These are phyloP conservation scores for Heteropelma amictum DNA, from an alignment of 2,888 invertebrate genomes.

Conservation along the genomic window DNA sequence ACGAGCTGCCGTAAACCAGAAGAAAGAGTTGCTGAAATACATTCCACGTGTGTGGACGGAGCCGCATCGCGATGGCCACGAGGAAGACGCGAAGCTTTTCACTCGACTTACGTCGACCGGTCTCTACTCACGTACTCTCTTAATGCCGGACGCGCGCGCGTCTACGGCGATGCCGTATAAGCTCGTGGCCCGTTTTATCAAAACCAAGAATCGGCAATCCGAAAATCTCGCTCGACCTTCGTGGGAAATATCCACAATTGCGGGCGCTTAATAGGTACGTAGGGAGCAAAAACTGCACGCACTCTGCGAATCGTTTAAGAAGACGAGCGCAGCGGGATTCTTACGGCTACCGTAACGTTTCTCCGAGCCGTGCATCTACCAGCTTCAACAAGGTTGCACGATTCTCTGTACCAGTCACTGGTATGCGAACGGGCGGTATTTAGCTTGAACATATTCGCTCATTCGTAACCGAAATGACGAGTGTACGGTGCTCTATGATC, in stretches of 20 bases:
- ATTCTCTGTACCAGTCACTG: too few species aligned
- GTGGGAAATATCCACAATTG: conserved; percentile 51
- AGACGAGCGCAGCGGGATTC: too few species aligned
- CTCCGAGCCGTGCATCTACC: too few species aligned
- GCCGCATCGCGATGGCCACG: neutral
- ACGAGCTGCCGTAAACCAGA: too few species aligned
- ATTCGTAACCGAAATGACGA: conserved; percentile 48
- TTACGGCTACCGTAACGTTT: too few species aligned
- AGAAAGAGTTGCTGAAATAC: too few species aligned
- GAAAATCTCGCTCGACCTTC: conserved; percentile 65
- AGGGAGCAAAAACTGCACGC: neutral
- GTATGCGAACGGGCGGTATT: neutral
- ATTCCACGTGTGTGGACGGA: too few species aligned
- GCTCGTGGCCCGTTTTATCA: conserved; percentile 68
- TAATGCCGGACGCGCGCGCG: conserved; percentile 71
- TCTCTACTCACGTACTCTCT: conserved; percentile 73
- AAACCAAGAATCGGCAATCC: too few species aligned
- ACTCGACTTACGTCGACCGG: neutral
- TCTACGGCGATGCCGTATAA: conserved; percentile 73
- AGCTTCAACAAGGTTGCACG: too few species aligned
- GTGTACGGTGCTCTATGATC: conserved; percentile 32
- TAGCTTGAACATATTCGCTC: too few species aligned
- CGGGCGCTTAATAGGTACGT: neutral
- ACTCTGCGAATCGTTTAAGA: too few species aligned
- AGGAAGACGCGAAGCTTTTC: neutral